Evolutionary conservation across 1,140 invertebrate species (phyloP).

Genomic region (Panagrolaimus sp.): DNA sequence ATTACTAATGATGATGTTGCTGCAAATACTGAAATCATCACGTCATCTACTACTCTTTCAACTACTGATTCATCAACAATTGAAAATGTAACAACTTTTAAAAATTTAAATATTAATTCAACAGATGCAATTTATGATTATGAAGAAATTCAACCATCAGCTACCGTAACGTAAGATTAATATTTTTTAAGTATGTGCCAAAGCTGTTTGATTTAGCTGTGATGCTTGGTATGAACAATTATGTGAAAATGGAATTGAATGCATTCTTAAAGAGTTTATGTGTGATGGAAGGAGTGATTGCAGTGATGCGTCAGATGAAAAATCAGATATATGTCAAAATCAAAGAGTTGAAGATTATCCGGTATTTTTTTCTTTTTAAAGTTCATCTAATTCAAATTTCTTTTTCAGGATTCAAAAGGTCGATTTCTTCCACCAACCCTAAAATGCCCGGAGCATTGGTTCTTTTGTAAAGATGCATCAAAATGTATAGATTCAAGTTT

Average conservation of each 20-base stretch:
- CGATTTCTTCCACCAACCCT: slow-evolving; percentile 4
- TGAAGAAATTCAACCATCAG: too few relatives aligned
- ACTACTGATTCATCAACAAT: too few relatives aligned
- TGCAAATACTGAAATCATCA: too few relatives aligned
- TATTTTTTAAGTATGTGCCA: too few relatives aligned
- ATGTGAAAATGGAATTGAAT: background rate
- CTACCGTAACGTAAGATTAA: too few relatives aligned
- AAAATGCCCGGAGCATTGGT: slow-evolving; percentile 5
- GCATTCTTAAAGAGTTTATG: background rate
- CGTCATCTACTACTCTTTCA: too few relatives aligned
- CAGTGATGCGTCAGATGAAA: background rate
- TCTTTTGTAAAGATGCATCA: background rate
- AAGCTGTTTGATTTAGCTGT: background rate
- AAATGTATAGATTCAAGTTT: background rate
- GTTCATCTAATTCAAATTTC: background rate
- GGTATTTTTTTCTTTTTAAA: background rate
- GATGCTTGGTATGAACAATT: background rate
- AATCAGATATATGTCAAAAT: background rate
- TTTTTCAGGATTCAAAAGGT: slow-evolving; percentile 9
- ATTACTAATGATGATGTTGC: too few relatives aligned
- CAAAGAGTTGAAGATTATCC: background rate
- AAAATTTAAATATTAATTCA: too few relatives aligned
- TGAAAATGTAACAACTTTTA: too few relatives aligned
- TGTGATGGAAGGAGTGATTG: slow-evolving; percentile 5
- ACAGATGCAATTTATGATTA: too few relatives aligned